Percentiles rank a stretch among this genome's conserved stretches.
phyloP scores from a whole-genome alignment of 35 echinoderm and acorn worm species.

The Strongylocentrotus purpuratus region DNA sequence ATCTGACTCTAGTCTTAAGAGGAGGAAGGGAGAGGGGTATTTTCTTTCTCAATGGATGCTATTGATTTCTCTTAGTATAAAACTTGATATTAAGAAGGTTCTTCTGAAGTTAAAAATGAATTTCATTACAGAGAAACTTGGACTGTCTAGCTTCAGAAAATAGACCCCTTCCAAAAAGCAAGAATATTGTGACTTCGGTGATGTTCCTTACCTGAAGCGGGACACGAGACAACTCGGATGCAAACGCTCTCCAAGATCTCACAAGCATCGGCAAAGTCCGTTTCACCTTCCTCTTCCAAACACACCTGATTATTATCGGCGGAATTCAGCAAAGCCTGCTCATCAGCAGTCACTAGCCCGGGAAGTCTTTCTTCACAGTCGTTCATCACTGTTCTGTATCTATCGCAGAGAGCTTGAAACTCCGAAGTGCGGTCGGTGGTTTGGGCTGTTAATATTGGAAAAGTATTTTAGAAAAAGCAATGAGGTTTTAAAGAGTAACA shows the following conservation, averaged over 20 bases:
- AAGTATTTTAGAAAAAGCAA: not conserved
- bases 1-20: too few relatives aligned
- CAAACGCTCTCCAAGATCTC: not conserved
- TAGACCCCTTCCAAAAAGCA: too few relatives aligned
- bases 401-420: not conserved
- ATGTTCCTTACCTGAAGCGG: not conserved
- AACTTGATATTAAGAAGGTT: too few relatives aligned
- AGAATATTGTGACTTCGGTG: too few relatives aligned
- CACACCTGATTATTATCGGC: not conserved
- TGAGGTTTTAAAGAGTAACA: too few relatives aligned
- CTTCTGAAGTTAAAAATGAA: too few relatives aligned
- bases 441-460: not conserved
- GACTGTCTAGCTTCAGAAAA: too few relatives aligned
- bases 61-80: too few relatives aligned
- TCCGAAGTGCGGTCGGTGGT: not conserved
- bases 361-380: not conserved
- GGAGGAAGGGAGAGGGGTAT: too few relatives aligned
- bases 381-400: not conserved
- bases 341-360: not conserved
- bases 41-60: too few relatives aligned
- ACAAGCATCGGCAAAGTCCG: not conserved
- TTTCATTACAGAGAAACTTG: too few relatives aligned
- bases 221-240: not conserved
- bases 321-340: not conserved
- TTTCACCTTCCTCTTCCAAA: not conserved